Conservation (phyloP, 2,113 vertebrate genomes). For the Numida meleagris region DNA sequence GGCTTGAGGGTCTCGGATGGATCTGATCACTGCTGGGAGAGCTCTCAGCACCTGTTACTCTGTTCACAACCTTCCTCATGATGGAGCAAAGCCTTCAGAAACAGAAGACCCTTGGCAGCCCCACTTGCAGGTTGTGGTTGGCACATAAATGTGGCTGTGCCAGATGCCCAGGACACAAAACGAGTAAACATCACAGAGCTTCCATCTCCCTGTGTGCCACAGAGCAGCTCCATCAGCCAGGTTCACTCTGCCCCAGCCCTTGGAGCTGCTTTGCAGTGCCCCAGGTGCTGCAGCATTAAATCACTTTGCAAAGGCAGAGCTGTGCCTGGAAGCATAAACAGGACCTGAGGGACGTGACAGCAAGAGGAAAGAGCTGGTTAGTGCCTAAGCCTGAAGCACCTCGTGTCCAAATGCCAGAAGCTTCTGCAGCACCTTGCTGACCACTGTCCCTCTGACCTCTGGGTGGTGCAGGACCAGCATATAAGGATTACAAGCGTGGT, state of each 20-base stretch:
- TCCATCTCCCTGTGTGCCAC: neutral
- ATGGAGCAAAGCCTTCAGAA: neutral
- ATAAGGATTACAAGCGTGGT: neutral
- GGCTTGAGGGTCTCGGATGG: neutral
- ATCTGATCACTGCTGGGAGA: neutral
- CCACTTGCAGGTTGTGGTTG: neutral
- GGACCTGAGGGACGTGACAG: neutral
- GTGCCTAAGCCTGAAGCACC: neutral
- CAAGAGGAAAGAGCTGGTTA: neutral
- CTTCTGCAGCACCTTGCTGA: neutral
- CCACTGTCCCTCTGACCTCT: neutral
- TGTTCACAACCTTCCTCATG: neutral
- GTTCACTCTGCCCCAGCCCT: accelerated
- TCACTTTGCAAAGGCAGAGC: neutral
- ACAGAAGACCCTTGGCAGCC: neutral
- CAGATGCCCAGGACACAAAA: neutral
- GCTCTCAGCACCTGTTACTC: neutral
- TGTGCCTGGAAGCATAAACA: neutral
- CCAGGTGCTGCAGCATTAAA: neutral
- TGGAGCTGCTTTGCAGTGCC: neutral
- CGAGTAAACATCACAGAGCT: neutral
- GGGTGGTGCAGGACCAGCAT: neutral
- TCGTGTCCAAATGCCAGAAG: neutral
- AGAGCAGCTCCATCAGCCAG: neutral
- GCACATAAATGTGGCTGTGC: neutral